Conservation (phyloP, 2,113 vertebrate species). For the Prinia subflava region DNA sequence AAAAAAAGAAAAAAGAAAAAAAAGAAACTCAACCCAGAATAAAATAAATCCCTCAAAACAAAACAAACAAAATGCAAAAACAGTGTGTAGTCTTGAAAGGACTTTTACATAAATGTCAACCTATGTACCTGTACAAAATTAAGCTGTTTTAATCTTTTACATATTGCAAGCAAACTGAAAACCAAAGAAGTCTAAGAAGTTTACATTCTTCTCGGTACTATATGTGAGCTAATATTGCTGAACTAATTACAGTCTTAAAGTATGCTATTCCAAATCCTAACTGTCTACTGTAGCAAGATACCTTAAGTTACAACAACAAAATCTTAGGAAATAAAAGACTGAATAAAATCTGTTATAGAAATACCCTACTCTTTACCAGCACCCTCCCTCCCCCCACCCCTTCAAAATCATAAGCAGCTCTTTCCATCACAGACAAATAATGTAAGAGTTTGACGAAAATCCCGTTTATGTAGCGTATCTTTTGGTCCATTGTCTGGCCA, state of each 20-base stretch:
- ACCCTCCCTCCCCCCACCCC: slow-evolving; percentile 74
- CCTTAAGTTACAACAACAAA: slow-evolving; percentile 93
- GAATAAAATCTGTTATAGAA: slow-evolving; percentile 98
- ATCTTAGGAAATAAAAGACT: slow-evolving; percentile 91
- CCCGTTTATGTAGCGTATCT: slow-evolving; percentile 89
- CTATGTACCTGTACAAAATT: slow-evolving; percentile 74
- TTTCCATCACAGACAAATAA: slow-evolving; percentile 78
- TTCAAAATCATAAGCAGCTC: slow-evolving; percentile 81
- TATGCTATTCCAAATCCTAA: slow-evolving; percentile 80
- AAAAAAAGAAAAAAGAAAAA: neutral
- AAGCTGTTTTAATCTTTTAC: slow-evolving; percentile 73
- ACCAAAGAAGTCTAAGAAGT: slow-evolving; percentile 68
- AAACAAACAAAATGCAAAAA: slow-evolving; percentile 47
- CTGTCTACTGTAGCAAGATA: slow-evolving; percentile 90
- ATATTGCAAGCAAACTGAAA: slow-evolving; percentile 68
- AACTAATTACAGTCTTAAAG: slow-evolving; percentile 73
- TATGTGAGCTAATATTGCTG: slow-evolving; percentile 74
- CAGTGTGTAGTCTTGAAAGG: slow-evolving; percentile 52
- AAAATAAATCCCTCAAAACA: neutral
- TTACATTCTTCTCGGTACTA: slow-evolving; percentile 73
- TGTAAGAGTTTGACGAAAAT: slow-evolving; percentile 50
- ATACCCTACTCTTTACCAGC: slow-evolving; percentile 83
- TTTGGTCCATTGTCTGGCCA: slow-evolving; percentile 98
- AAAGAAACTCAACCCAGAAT: neutral
- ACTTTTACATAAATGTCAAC: slow-evolving; percentile 72